Conservation (phyloP, 2,888 invertebrate species). For the Diarsia brunnea region DNA sequence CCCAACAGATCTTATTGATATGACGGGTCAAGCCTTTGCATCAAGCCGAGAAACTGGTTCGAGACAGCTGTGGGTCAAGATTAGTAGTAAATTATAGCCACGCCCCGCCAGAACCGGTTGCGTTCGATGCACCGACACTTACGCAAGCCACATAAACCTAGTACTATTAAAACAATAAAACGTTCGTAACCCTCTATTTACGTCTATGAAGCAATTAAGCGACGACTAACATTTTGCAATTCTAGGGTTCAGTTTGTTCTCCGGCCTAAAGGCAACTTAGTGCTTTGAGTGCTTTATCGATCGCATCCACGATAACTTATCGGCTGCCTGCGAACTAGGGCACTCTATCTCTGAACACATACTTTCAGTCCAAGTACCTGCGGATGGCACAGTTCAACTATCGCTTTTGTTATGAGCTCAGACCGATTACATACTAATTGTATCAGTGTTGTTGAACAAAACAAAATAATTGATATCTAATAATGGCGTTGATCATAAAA, state of each 20-base stretch:
- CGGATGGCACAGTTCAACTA: slow-evolving; percentile 76
- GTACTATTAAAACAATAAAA: slow-evolving; percentile 68
- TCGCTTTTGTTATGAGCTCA: slow-evolving; percentile 69
- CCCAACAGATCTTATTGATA: slow-evolving; percentile 75
- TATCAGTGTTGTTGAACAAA: slow-evolving; percentile 35
- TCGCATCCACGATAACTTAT: slow-evolving; percentile 84
- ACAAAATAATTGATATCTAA: slow-evolving; percentile 56
- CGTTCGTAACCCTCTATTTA: slow-evolving; percentile 59
- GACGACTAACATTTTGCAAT: slow-evolving; percentile 54
- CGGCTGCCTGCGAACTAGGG: slow-evolving; percentile 83
- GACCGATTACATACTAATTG: slow-evolving; percentile 68
- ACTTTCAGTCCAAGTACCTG: slow-evolving; percentile 71
- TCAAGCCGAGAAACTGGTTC: slow-evolving; percentile 78
- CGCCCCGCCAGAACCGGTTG: slow-evolving; percentile 81
- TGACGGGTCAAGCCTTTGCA: slow-evolving; percentile 73
- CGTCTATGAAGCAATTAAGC: slow-evolving; percentile 65
- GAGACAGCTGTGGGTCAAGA: slow-evolving; percentile 88
- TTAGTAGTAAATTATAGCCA: slow-evolving; percentile 84
- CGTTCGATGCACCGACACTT: slow-evolving; percentile 81
- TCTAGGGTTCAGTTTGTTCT: slow-evolving; percentile 61
- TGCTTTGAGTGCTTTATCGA: slow-evolving; percentile 83
- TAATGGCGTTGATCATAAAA: slow-evolving; percentile 50
- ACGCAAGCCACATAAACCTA: slow-evolving; percentile 73
- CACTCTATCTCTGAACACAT: slow-evolving; percentile 80
- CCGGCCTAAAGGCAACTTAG: slow-evolving; percentile 60